Percentiles rank a stretch among this genome's conserved stretches.
phyloP scores from a whole-genome alignment of 2,888 invertebrate species.

The Tanypteryx hageni region DNA sequence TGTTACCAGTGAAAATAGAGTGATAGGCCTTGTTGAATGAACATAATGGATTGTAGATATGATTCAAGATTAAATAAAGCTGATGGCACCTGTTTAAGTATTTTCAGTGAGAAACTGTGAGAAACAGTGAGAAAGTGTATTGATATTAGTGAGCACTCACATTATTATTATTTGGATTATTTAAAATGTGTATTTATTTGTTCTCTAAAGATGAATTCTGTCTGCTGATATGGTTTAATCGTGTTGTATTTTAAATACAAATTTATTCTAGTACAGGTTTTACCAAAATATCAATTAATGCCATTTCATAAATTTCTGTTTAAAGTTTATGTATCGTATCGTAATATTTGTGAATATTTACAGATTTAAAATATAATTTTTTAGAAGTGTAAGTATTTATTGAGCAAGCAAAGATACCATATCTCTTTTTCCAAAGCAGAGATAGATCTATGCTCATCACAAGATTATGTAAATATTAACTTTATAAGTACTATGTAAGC shows the following conservation, averaged over 20 bases:
- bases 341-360: conserved; percentile 36
- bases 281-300: not conserved
- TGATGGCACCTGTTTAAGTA: too few relatives aligned
- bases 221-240: not conserved
- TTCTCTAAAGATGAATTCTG: not conserved
- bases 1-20: not conserved
- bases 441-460: conserved; percentile 51
- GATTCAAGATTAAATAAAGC: not conserved
- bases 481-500: conserved; percentile 58
- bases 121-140: too few relatives aligned
- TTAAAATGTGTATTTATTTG: not conserved
- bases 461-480: conserved; percentile 48
- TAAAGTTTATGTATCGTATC: not conserved
- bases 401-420: conserved; percentile 37
- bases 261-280: conserved; percentile 48
- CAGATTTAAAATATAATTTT: conserved; percentile 43
- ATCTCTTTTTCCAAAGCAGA: not conserved
- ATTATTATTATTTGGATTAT: not conserved
- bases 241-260: not conserved
- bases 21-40: not conserved
- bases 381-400: conserved; percentile 53
- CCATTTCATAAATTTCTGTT: not conserved
- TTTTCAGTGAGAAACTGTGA: too few relatives aligned
- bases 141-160: not conserved
- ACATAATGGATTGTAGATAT: not conserved